Evolutionary conservation across 2,797 vertebrate genomes (phyloP), one percentile per base, ranked within the genome.

Genomic region (Salarias fasciatus): DNA sequence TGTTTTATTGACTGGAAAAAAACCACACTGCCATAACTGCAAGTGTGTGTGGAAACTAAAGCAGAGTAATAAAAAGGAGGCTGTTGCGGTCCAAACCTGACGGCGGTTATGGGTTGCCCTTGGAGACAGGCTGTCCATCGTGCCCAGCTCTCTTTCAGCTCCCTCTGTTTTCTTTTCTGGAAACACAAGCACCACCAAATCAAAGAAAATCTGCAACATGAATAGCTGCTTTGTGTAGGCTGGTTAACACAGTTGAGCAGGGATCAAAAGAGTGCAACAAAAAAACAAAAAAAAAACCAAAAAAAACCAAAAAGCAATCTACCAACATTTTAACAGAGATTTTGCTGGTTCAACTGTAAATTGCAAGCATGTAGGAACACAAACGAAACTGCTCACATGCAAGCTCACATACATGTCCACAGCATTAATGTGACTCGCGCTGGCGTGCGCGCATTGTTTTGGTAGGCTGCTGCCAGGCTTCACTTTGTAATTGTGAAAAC

Each of bases 1-100:
- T 70, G 56, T 59, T 59, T 61, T 24, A 35, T 44, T 69, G 52
- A 49, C 30, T 24, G 18, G 24, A 55, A 57, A 73, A 77, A 66
- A 78, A 79, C 61, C 49, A 52, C 11, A 64, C 45, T 49, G 53
- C 52, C 55, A 57, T 81, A 72, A 53, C 46, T 41, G 70, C 62
- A 57, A 42, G 33, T 55, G 69, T 53, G 69, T 40, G 61, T 10
- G 11, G 8, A 61, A 71, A n/a, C n/a, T n/a, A n/a, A n/a, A 75
- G 49, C 70, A 67, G 50, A 53, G 52, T 68, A 59, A 84, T 76
- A 54, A 87, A 75, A 66, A 79, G n/a, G n/a, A 24, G 60, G 67
- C 48, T 85, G 75, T 50, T 77, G 71, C 60, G 61, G 51, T 75
- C 47, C 70, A 85, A 91, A 99, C 97, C 95, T 98, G 91, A 99